These are phyloP conservation scores for Catharus bicknelli DNA, from an alignment of 2,113 vertebrate genomes.

Conservation along the genomic window DNA sequence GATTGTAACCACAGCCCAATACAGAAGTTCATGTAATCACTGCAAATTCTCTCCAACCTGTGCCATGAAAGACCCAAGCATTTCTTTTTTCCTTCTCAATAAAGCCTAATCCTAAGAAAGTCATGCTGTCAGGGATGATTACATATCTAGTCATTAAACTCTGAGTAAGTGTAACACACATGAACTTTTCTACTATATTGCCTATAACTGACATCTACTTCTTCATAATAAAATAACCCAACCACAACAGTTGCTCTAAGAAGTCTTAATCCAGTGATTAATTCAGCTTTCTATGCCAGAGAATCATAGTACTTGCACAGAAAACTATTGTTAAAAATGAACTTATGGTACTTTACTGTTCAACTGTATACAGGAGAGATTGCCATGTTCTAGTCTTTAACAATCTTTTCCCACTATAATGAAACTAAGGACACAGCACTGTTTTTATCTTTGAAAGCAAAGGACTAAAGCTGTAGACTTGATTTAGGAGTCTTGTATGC, in stretches of 20 bases:
- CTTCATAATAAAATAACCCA: neutral
- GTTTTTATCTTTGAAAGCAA: neutral
- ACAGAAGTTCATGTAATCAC: rapidly evolving
- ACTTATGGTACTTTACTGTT: neutral
- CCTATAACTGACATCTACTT: neutral
- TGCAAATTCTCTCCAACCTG: neutral
- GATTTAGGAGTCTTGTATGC: neutral
- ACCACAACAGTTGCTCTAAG: neutral
- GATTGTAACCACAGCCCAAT: neutral
- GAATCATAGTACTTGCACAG: neutral
- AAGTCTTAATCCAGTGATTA: neutral
- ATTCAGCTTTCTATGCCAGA: neutral
- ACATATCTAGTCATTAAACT: neutral
- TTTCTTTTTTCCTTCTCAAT: neutral
- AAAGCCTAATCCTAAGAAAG: neutral
- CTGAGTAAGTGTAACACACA: neutral
- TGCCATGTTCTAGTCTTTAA: neutral
- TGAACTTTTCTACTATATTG: neutral
- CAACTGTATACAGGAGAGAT: neutral
- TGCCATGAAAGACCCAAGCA: neutral
- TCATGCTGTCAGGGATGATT: neutral
- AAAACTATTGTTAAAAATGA: neutral
- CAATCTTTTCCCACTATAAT: neutral
- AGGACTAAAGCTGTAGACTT: neutral
- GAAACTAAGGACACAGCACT: neutral